phyloP scores from a whole-genome alignment of 1,140 invertebrate species.

The Vanessa atalanta region DNA sequence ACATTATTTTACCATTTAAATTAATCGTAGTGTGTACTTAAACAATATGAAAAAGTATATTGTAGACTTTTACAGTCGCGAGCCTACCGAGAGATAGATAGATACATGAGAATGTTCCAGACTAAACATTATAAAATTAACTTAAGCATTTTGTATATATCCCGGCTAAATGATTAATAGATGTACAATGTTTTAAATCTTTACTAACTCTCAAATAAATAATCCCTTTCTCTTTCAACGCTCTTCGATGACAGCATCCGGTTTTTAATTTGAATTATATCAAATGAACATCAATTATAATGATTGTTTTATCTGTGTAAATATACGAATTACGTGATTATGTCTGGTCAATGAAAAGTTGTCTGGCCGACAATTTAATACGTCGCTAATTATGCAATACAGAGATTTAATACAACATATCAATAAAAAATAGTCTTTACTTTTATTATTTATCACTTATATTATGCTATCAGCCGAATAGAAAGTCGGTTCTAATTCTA shows the following conservation, averaged over 20 bases:
- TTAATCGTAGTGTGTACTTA: too few relatives aligned
- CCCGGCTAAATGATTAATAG: too few relatives aligned
- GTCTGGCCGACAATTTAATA: not conserved
- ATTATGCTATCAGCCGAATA: conserved; percentile 36
- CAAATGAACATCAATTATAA: not conserved
- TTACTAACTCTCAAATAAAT: not conserved
- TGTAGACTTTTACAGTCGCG: too few relatives aligned
- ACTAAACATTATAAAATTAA: too few relatives aligned
- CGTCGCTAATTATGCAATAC: conserved; percentile 4
- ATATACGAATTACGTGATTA: not conserved
- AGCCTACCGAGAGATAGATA: too few relatives aligned
- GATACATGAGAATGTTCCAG: too few relatives aligned
- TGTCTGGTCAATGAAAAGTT: not conserved
- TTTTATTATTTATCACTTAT: not conserved
- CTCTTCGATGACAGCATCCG: not conserved
- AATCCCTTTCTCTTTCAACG: not conserved
- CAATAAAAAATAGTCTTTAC: not conserved
- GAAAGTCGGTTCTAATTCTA: conserved; percentile 51
- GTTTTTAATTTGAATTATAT: not conserved
- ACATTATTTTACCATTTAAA: too few relatives aligned
- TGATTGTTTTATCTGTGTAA: conserved; percentile 2
- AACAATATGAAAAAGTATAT: too few relatives aligned
- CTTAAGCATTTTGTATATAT: too few relatives aligned
- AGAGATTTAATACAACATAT: not conserved
- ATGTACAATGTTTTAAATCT: not conserved